phyloP scores from a whole-genome alignment of 2,888 invertebrate genomes.

The Heliconius erato region DNA sequence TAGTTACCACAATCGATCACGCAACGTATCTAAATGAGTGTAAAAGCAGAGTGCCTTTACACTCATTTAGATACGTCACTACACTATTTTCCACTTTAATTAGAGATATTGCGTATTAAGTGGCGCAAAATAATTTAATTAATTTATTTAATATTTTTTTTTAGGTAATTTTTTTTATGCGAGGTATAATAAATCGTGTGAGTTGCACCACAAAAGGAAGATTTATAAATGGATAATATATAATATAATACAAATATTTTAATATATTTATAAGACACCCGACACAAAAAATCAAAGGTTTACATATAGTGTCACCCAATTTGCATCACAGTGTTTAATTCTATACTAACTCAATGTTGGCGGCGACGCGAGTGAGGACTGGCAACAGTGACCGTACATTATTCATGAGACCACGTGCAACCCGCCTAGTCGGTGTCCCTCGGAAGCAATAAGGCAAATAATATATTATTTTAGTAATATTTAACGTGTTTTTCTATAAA shows the following conservation, averaged over 20 bases:
- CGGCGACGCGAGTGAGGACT: conserved; percentile 29
- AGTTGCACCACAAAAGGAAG: too few relatives aligned
- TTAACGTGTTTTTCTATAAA: neutral
- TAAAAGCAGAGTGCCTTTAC: too few relatives aligned
- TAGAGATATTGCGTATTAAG: too few relatives aligned
- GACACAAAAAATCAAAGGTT: neutral
- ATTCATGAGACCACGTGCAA: conserved; percentile 32
- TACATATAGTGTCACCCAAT: conserved; percentile 24
- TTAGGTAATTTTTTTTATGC: too few relatives aligned
- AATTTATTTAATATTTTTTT: too few relatives aligned
- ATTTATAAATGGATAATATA: too few relatives aligned
- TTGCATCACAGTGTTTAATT: conserved; percentile 37
- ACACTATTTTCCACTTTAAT: too few relatives aligned
- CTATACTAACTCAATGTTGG: conserved; percentile 37
- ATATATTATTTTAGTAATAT: neutral
- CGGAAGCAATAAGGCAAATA: conserved; percentile 1
- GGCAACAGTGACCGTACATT: conserved; percentile 35
- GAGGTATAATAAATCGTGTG: too few relatives aligned
- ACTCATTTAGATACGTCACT: too few relatives aligned
- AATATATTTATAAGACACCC: too few relatives aligned
- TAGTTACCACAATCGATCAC: neutral
- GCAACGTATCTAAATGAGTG: neutral
- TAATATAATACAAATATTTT: too few relatives aligned
- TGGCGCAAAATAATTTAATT: too few relatives aligned
- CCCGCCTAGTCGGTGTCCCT: conserved; percentile 1